Conservation (phyloP, 2,888 invertebrate genomes). For the Aelia acuminata region DNA sequence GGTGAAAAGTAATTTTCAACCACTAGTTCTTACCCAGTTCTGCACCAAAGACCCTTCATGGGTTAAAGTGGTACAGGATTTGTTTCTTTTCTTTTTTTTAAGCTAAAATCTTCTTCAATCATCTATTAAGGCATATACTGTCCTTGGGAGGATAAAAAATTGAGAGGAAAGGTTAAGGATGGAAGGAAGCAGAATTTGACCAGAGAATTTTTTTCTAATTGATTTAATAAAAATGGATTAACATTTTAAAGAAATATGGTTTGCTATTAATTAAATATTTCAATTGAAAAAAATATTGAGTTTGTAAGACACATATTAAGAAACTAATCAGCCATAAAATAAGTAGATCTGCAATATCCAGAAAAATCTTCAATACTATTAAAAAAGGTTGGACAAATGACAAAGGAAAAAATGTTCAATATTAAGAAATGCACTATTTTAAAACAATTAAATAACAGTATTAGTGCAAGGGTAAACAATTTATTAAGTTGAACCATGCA, state of each 20-base stretch:
- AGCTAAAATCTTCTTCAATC: background rate
- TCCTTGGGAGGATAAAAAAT: background rate
- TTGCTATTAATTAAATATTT: background rate
- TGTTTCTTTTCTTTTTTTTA: too few species aligned
- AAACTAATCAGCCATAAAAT: background rate
- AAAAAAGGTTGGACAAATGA: background rate
- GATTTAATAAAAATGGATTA: background rate
- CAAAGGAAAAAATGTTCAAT: background rate
- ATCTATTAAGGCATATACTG: slow-evolving; percentile 11
- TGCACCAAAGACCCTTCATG: too few species aligned
- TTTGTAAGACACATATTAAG: background rate
- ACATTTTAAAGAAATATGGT: background rate
- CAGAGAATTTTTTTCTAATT: background rate
- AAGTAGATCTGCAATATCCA: background rate
- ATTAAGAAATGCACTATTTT: background rate
- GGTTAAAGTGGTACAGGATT: too few species aligned
- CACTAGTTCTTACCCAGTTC: background rate
- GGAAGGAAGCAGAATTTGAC: background rate
- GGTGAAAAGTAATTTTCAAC: background rate
- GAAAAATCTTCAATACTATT: background rate
- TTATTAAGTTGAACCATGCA: background rate
- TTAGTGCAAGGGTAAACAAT: background rate
- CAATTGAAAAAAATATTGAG: background rate
- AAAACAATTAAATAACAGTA: background rate
- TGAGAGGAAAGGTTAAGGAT: background rate